phyloP scores from a whole-genome alignment of 2,888 invertebrate genomes.

The Pachymerium ferrugineum region DNA sequence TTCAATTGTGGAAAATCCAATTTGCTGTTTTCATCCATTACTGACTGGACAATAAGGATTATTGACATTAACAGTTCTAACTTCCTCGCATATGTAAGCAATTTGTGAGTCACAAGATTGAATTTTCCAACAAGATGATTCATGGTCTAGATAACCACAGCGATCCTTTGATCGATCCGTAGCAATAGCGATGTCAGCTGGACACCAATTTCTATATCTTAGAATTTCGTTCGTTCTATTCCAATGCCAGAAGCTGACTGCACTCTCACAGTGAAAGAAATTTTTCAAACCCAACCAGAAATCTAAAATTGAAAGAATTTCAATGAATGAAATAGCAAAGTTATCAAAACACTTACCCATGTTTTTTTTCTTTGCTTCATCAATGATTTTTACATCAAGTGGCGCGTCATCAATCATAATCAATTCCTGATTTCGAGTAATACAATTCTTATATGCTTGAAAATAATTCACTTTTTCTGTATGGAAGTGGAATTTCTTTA shows the following conservation, averaged over 20 bases:
- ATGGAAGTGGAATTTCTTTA: not conserved
- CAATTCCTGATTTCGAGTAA: not conserved
- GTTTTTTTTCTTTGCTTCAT: not conserved
- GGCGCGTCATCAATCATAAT: not conserved
- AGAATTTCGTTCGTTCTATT: not conserved
- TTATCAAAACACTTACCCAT: not conserved
- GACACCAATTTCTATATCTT: not conserved
- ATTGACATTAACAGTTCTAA: too few relatives aligned
- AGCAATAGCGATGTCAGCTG: not conserved
- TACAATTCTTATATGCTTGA: not conserved
- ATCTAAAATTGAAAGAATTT: too few relatives aligned
- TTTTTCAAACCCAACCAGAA: too few relatives aligned
- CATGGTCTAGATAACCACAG: not conserved
- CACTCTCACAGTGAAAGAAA: not conserved
- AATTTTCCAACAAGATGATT: not conserved
- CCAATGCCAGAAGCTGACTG: not conserved
- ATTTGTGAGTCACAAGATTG: too few relatives aligned
- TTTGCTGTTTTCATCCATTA: too few relatives aligned
- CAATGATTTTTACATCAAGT: not conserved
- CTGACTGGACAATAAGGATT: too few relatives aligned
- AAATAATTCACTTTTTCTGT: not conserved
- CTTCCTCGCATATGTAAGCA: not conserved
- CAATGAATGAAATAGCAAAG: not conserved
- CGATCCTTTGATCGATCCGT: not conserved
- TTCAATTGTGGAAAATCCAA: too few relatives aligned